Conservation (phyloP, 1,140 invertebrate genomes). For the Achatina immaculata region DNA sequence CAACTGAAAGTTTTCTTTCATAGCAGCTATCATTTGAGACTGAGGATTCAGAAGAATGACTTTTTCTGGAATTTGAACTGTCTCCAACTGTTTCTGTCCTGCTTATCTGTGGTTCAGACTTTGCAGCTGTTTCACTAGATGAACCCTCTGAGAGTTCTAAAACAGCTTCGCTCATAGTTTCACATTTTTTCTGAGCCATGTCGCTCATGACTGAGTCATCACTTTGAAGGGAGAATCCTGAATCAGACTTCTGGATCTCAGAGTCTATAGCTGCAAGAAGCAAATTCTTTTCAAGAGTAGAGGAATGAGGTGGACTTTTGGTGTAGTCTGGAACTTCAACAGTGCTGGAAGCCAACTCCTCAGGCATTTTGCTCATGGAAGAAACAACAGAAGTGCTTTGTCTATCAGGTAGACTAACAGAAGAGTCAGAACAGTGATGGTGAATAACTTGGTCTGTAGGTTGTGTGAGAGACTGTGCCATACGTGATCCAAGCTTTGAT, state of each 20-base stretch:
- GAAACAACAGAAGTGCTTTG: slow-evolving; percentile 18
- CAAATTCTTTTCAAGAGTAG: too few species aligned
- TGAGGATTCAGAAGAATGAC: slow-evolving; percentile 36
- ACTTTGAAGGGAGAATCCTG: slow-evolving; percentile 49
- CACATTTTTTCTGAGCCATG: not conserved
- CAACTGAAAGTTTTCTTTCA: slow-evolving; percentile 54
- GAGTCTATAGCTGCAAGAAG: slow-evolving; percentile 28
- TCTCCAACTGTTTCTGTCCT: not conserved
- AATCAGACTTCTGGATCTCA: slow-evolving; percentile 53
- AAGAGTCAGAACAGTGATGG: not conserved
- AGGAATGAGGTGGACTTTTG: too few species aligned
- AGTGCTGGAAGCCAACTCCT: too few species aligned
- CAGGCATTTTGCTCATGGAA: not conserved
- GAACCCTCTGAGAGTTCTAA: slow-evolving; percentile 5
- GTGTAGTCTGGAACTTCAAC: too few species aligned
- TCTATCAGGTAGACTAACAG: not conserved
- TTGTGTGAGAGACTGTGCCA: slow-evolving; percentile 48
- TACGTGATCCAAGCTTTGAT: slow-evolving; percentile 47
- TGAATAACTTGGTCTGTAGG: slow-evolving; percentile 27
- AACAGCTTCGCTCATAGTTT: not conserved
- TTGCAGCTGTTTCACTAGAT: slow-evolving; percentile 21
- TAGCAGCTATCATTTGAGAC: slow-evolving; percentile 56
- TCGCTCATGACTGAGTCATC: not conserved
- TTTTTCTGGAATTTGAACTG: not conserved
- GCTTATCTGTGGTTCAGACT: not conserved